Percentiles rank a stretch among this genome's conserved stretches.
Evolutionary conservation across 53 echinoderm and acorn worm species (phyloP).

Genomic region (Luidia sarsii): DNA sequence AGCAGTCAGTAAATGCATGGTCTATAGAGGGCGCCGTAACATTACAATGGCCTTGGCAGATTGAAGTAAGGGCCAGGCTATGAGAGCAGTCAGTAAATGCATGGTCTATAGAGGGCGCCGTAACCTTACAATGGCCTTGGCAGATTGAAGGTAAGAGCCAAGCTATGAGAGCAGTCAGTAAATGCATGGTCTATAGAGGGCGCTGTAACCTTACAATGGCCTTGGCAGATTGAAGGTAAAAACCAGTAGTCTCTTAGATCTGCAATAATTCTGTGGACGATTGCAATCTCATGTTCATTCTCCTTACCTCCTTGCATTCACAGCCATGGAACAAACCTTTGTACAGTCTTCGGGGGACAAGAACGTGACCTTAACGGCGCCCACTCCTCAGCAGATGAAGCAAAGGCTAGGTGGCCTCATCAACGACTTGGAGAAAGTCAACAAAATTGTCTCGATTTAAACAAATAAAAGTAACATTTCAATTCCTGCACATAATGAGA

Average conservation of each 20-base stretch:
- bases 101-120: not conserved
- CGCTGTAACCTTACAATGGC: not conserved
- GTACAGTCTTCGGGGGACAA: slow-evolving; percentile 20
- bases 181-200: not conserved
- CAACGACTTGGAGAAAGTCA: slow-evolving; percentile 30
- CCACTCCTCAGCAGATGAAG: slow-evolving; percentile 19
- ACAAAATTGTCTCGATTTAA: slow-evolving; percentile 31
- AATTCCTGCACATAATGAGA: too few relatives aligned
- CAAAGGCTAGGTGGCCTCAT: slow-evolving; percentile 7
- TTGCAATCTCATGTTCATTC: not conserved
- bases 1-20: too few relatives aligned
- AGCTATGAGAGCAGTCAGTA: too few relatives aligned
- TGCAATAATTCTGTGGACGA: not conserved
- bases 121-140: too few relatives aligned
- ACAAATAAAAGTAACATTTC: too few relatives aligned
- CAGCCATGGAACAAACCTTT: slow-evolving; percentile 25
- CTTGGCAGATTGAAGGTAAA: too few relatives aligned
- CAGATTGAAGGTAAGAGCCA: slow-evolving; percentile 77
- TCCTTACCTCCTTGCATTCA: not conserved
- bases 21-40: not conserved
- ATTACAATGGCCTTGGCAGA: slow-evolving; percentile 35
- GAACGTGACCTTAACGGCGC: not conserved
- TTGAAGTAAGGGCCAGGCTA: slow-evolving; percentile 73
- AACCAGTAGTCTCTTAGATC: too few relatives aligned
- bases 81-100: too few relatives aligned